Conservation (phyloP, 2,888 invertebrate species). For the Epinotia nisella region DNA sequence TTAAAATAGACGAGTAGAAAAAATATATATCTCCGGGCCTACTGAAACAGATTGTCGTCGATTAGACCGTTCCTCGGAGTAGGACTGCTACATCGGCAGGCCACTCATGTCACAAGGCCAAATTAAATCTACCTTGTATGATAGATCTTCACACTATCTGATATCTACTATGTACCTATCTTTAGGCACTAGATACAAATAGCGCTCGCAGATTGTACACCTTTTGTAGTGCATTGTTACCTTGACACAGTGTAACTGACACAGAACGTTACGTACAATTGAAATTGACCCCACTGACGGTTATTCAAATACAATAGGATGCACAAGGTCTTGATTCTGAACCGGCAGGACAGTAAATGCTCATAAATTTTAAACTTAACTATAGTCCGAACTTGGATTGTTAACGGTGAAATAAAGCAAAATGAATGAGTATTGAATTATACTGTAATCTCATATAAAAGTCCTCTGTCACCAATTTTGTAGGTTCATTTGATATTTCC, state of each 20-base stretch:
- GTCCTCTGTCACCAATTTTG: not conserved
- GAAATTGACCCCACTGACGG: not conserved
- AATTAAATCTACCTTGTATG: no score
- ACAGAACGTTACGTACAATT: not conserved
- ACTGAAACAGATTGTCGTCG: no score
- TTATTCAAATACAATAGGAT: not conserved
- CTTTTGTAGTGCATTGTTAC: not conserved
- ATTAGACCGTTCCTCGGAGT: no score
- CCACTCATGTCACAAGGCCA: no score
- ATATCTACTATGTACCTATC: no score
- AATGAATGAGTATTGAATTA: not conserved
- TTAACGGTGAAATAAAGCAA: not conserved
- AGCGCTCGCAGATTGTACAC: not conserved
- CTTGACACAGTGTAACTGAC: not conserved
- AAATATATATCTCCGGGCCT: no score
- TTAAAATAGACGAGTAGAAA: no score
- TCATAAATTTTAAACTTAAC: not conserved
- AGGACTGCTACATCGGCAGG: no score
- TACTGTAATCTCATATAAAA: not conserved
- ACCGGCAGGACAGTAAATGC: not conserved
- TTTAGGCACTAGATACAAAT: no score
- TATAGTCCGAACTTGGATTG: not conserved
- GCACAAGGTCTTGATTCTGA: not conserved
- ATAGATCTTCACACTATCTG: no score
- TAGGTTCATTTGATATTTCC: not conserved